Percentiles rank a stretch among this genome's conserved stretches.
Evolutionary conservation across 2,888 invertebrate genomes (phyloP).

Genomic region (Leistus spinibarbis): DNA sequence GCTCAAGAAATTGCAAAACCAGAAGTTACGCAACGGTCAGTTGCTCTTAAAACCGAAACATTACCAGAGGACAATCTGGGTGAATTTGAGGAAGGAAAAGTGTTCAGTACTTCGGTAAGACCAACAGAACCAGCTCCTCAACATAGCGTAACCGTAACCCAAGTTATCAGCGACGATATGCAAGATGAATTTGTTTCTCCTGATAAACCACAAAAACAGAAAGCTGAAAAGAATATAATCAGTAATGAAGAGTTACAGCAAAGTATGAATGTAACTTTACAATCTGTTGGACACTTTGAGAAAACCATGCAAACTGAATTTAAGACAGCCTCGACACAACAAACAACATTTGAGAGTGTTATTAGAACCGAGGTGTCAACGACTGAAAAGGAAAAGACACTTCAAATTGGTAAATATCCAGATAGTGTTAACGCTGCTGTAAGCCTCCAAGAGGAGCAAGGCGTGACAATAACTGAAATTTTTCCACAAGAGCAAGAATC

Average conservation of each 20-base stretch:
- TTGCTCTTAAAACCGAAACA: slow-evolving; percentile 57
- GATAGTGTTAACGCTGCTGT: slow-evolving; percentile 29
- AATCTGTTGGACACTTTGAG: slow-evolving; percentile 48
- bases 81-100: slow-evolving; percentile 43
- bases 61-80: slow-evolving; percentile 47
- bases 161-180: slow-evolving; percentile 54
- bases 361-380: slow-evolving; percentile 49
- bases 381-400: slow-evolving; percentile 50
- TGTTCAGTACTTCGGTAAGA: slow-evolving; percentile 48
- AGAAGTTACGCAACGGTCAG: slow-evolving; percentile 56
- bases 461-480: slow-evolving; percentile 53
- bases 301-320: slow-evolving; percentile 45
- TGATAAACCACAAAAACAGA: slow-evolving; percentile 46
- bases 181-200: slow-evolving; percentile 49
- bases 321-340: slow-evolving; percentile 52
- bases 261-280: slow-evolving; percentile 45
- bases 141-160: slow-evolving; percentile 60
- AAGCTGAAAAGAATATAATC: slow-evolving; percentile 46
- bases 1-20: slow-evolving; percentile 58
- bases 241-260: slow-evolving; percentile 46
- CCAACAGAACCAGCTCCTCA: slow-evolving; percentile 51
- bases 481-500: slow-evolving; percentile 50
- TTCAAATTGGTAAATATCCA: slow-evolving; percentile 42
- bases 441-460: slow-evolving; percentile 45
- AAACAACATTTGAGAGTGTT: slow-evolving; percentile 56